Conservation (phyloP, 2,888 invertebrate genomes). For the Hydropsyche betteni region DNA sequence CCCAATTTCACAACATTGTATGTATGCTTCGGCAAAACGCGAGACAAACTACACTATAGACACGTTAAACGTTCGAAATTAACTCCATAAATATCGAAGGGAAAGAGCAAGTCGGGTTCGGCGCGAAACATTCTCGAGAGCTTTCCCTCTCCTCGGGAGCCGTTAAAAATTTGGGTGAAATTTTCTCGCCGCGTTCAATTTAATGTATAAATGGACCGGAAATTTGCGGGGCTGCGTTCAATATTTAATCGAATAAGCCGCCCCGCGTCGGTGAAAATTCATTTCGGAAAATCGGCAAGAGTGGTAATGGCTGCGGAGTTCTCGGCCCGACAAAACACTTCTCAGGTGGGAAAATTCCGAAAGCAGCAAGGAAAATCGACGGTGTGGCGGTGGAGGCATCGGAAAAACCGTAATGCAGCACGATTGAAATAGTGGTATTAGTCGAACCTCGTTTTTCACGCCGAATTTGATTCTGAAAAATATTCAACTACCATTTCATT, state of each 20-base stretch:
- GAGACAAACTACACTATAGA: no score
- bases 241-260: conserved; percentile 39
- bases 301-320: conserved; percentile 21
- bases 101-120: neutral
- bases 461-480: no score
- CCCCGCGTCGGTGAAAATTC: conserved; percentile 33
- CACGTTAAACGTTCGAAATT: no score
- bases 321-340: conserved; percentile 17
- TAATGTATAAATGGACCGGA: conserved; percentile 40
- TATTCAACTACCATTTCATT: no score
- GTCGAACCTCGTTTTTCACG: no score
- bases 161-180: conserved; percentile 19
- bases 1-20: no score
- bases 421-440: no score
- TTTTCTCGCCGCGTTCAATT: conserved; percentile 35
- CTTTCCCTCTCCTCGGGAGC: neutral
- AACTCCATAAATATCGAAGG: neutral
- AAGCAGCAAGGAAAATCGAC: no score
- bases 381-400: no score
- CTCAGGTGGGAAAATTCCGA: conserved; percentile 4
- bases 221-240: conserved; percentile 34
- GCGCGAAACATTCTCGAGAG: neutral
- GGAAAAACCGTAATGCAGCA: no score
- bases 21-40: no score
- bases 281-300: conserved; percentile 28